Conservation (phyloP, 2,113 vertebrate species). For the Hippocampus abdominalis region DNA sequence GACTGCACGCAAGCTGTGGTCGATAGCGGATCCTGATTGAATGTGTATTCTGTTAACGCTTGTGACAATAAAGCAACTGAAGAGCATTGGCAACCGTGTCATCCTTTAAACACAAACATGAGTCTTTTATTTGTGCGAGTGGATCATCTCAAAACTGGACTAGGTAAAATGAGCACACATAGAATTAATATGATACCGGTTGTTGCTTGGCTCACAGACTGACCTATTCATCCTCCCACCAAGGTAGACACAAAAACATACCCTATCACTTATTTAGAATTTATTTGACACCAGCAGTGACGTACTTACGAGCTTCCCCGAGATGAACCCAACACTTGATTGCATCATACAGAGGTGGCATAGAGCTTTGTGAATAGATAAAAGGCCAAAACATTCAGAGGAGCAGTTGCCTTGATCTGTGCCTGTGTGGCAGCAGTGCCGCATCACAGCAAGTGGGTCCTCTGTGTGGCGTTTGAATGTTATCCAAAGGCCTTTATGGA, state of each 20-base stretch:
- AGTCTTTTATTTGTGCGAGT: too few relatives aligned
- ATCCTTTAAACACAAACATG: too few relatives aligned
- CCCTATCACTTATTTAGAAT: background rate
- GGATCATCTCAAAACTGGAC: too few relatives aligned
- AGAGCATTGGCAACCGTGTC: too few relatives aligned
- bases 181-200: too few relatives aligned
- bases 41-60: too few relatives aligned
- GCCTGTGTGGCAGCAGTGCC: background rate
- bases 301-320: background rate
- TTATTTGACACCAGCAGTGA: background rate
- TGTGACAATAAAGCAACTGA: too few relatives aligned
- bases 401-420: background rate
- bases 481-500: background rate
- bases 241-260: background rate
- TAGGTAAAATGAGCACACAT: too few relatives aligned
- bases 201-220: background rate
- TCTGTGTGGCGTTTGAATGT: conserved; percentile 1
- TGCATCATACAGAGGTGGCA: background rate
- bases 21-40: too few relatives aligned
- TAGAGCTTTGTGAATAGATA: background rate
- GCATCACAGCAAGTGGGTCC: background rate
- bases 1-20: too few relatives aligned
- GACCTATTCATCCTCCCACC: background rate
- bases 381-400: background rate
- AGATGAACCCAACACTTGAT: background rate